phyloP scores from a whole-genome alignment of 2,888 invertebrate species.

The Cosmia trapezina region DNA sequence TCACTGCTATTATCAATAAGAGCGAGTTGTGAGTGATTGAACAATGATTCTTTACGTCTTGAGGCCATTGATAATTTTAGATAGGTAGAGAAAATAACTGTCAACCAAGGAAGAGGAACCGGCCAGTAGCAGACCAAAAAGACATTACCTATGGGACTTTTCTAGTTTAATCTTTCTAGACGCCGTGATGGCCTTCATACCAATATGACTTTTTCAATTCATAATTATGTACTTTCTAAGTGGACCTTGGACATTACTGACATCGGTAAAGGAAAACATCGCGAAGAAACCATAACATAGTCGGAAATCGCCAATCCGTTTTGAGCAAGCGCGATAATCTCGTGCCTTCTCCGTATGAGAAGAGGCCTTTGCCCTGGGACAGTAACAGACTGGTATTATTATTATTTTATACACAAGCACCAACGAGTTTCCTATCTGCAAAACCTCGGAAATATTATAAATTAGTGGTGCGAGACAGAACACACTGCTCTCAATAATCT shows the following conservation, averaged over 20 bases:
- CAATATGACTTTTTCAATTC: too few relatives aligned
- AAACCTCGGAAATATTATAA: slow-evolving; percentile 38
- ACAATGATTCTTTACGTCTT: slow-evolving; percentile 3
- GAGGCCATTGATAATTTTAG: not conserved
- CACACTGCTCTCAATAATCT: slow-evolving; percentile 70
- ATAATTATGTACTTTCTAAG: too few relatives aligned
- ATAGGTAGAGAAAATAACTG: not conserved
- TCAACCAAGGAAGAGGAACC: not conserved
- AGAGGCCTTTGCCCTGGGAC: too few relatives aligned
- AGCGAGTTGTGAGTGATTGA: not conserved
- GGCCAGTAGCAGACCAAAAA: not conserved
- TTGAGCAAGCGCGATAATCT: too few relatives aligned
- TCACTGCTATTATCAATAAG: not conserved
- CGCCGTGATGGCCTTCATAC: too few relatives aligned
- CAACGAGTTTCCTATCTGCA: not conserved
- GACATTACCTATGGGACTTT: not conserved
- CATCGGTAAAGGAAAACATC: too few relatives aligned
- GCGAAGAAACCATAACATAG: too few relatives aligned
- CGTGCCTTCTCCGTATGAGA: too few relatives aligned
- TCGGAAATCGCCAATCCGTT: too few relatives aligned
- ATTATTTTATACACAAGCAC: not conserved
- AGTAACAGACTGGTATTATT: too few relatives aligned
- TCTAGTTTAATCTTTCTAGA: not conserved
- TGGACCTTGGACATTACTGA: too few relatives aligned
- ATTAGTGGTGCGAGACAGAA: slow-evolving; percentile 57